Conservation (phyloP, 2,113 vertebrate genomes). For the Megaptera novaeangliae region DNA sequence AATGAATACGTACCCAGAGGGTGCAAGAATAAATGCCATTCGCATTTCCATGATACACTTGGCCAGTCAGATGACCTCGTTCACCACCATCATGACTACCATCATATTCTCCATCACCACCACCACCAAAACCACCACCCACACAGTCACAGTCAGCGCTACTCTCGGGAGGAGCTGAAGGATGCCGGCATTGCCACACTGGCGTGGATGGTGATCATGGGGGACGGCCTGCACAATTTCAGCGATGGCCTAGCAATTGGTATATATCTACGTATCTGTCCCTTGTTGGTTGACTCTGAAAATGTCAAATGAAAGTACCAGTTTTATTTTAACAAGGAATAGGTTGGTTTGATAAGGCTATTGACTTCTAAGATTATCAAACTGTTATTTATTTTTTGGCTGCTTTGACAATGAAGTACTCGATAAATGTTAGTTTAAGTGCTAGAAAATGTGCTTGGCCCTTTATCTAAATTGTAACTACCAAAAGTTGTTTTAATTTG, state of each 20-base stretch:
- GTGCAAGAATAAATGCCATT: conserved; percentile 98
- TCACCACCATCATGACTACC: conserved; percentile 98
- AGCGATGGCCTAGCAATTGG: conserved; percentile 96
- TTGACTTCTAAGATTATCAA: neutral
- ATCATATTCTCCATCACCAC: conserved; percentile 98
- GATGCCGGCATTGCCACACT: conserved; percentile 93
- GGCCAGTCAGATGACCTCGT: conserved; percentile 92
- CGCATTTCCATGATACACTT: conserved; percentile 96
- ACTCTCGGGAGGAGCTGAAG: conserved; percentile 93
- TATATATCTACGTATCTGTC: conserved; percentile 44
- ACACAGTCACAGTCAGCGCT: conserved; percentile 94
- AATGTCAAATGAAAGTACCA: neutral
- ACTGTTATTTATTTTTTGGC: neutral
- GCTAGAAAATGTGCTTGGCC: neutral
- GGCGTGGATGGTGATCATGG: conserved; percentile 99
- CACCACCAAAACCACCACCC: conserved; percentile 99
- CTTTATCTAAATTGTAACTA: neutral
- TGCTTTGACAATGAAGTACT: neutral
- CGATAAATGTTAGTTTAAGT: neutral
- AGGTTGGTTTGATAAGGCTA: neutral
- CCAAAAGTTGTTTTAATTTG: neutral
- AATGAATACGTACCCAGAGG: conserved; percentile 88
- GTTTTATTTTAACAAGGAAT: neutral
- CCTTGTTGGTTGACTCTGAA: neutral
- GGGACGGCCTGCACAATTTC: conserved; percentile 97